Percentiles rank a stretch among this genome's conserved stretches.
phyloP scores from a whole-genome alignment of 2,113 vertebrate species.

The Todiramphus saurophagus region DNA sequence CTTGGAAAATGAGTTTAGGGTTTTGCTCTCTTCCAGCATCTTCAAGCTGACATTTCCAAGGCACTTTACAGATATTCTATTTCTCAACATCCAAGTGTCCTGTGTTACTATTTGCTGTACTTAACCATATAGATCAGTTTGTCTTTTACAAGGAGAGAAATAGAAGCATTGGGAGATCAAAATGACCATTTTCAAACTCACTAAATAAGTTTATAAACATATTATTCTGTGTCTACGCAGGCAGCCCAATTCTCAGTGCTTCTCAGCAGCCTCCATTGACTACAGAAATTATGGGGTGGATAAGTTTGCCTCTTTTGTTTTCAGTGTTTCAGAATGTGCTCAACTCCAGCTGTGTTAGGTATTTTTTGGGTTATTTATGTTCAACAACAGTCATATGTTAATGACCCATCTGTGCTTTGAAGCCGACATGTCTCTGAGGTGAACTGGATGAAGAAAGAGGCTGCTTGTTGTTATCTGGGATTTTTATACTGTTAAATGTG shows the following conservation, averaged over 20 bases:
- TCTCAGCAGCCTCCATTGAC: slow-evolving; percentile 43
- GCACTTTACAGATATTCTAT: not conserved
- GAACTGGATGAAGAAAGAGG: not conserved
- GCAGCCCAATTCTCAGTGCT: not conserved
- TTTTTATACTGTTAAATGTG: not conserved
- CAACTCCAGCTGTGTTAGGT: slow-evolving; percentile 60
- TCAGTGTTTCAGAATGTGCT: slow-evolving; percentile 54
- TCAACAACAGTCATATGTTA: slow-evolving; percentile 65
- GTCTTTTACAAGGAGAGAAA: not conserved
- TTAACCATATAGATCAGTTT: not conserved
- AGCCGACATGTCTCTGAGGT: slow-evolving; percentile 4
- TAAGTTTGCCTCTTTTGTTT: slow-evolving; percentile 62
- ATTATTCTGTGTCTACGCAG: not conserved
- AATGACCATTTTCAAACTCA: not conserved
- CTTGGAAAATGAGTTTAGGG: not conserved
- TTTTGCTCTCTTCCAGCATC: not conserved
- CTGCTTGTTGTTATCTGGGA: not conserved
- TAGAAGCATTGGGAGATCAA: not conserved
- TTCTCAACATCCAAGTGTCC: not conserved
- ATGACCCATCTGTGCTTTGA: slow-evolving; percentile 68
- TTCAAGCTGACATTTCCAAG: not conserved
- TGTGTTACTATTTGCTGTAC: not conserved
- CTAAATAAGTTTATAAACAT: not conserved
- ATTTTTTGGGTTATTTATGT: slow-evolving; percentile 68
- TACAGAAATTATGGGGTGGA: slow-evolving; percentile 49